Conservation (phyloP, 2,113 vertebrate species). For the Malurus elegans region DNA sequence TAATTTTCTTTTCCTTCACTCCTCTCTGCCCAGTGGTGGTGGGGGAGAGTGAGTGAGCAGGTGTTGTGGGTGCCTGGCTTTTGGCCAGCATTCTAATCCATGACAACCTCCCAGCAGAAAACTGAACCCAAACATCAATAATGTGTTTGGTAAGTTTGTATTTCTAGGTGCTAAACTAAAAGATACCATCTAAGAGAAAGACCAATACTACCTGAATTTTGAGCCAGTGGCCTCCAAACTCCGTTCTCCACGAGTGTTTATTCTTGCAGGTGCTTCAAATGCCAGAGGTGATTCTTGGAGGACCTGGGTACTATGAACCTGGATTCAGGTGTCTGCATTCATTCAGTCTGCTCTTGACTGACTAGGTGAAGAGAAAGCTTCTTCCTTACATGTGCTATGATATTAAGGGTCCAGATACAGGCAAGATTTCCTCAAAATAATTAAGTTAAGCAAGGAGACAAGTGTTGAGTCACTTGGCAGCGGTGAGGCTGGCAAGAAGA, state of each 20-base stretch:
- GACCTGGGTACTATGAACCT: neutral
- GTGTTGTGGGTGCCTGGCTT: too few relatives aligned
- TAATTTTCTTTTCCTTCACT: too few relatives aligned
- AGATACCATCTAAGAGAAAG: neutral
- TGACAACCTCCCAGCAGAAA: neutral
- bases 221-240: neutral
- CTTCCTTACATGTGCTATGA: neutral
- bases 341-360: neutral
- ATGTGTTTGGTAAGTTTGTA: neutral
- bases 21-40: too few relatives aligned
- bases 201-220: neutral
- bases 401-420: neutral
- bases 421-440: neutral
- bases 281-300: neutral
- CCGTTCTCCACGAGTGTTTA: neutral
- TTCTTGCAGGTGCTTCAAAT: neutral
- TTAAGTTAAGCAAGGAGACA: neutral
- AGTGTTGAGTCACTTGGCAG: neutral
- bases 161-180: neutral
- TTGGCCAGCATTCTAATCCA: too few relatives aligned
- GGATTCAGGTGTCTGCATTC: neutral
- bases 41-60: too few relatives aligned
- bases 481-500: neutral
- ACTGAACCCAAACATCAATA: neutral
- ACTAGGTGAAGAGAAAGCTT: neutral